phyloP scores from a whole-genome alignment of 2,888 invertebrate genomes.

The Apamea anceps region DNA sequence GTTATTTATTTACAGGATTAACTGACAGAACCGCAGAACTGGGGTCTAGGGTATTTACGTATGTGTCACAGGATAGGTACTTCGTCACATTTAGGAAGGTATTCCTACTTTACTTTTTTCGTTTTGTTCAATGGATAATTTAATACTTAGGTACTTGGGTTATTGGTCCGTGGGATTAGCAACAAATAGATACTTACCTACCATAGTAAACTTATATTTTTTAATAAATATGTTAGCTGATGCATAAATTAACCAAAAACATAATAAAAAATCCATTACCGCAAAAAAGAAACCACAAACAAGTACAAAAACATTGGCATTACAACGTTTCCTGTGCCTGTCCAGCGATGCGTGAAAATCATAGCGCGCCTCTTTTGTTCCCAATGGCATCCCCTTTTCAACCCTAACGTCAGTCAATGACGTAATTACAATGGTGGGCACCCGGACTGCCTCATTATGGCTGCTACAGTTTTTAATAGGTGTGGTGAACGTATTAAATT shows the following conservation, averaged over 20 bases:
- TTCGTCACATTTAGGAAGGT: not conserved
- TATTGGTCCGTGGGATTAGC: not conserved
- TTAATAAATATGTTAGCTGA: too few relatives aligned
- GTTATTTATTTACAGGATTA: not conserved
- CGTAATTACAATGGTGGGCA: constrained; percentile 72
- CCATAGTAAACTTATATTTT: not conserved
- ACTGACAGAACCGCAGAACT: not conserved
- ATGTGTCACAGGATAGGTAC: not conserved
- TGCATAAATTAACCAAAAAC: not conserved
- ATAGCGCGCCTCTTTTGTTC: constrained; percentile 79
- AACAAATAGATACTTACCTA: not conserved
- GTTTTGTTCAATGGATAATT: not conserved
- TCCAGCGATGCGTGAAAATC: constrained; percentile 81
- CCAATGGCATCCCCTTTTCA: constrained; percentile 70
- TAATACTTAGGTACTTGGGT: not conserved
- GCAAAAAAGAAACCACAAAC: constrained; percentile 42
- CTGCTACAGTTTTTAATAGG: constrained; percentile 18
- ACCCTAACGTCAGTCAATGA: constrained; percentile 73
- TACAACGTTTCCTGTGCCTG: constrained; percentile 64
- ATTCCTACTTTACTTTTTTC: not conserved
- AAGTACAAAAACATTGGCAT: constrained; percentile 53
- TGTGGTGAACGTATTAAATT: constrained; percentile 27
- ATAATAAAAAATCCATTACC: not conserved
- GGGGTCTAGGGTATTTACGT: not conserved
- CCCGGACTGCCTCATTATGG: constrained; percentile 58